These are phyloP conservation scores for Archips crataeganus DNA, from an alignment of 2,888 invertebrate genomes.

Conservation along the genomic window DNA sequence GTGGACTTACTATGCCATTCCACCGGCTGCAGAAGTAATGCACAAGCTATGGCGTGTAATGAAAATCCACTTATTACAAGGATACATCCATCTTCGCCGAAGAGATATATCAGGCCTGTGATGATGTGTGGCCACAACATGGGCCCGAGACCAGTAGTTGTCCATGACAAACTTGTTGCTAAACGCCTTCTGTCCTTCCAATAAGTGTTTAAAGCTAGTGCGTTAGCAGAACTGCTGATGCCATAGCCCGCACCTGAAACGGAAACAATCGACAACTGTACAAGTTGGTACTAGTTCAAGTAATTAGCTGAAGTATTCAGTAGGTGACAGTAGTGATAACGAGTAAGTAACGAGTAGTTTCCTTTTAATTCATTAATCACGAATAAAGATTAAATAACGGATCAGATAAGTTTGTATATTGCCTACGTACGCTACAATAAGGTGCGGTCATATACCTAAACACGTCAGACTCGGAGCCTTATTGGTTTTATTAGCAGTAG, in stretches of 20 bases:
- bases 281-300: neutral
- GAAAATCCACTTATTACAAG: constrained; percentile 89
- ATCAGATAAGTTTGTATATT: constrained; percentile 23
- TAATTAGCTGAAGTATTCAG: neutral
- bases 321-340: neutral
- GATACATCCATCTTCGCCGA: constrained; percentile 88
- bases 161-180: constrained; percentile 90
- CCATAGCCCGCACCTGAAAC: constrained; percentile 87
- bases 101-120: constrained; percentile 86
- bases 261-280: neutral
- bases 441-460: constrained; percentile 22
- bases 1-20: constrained; percentile 88
- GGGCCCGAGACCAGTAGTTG: constrained; percentile 90
- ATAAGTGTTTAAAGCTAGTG: constrained; percentile 90
- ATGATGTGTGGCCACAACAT: constrained; percentile 90
- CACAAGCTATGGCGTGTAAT: constrained; percentile 88
- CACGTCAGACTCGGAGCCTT: neutral
- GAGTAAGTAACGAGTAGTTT: neutral
- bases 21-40: constrained; percentile 90
- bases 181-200: constrained; percentile 89
- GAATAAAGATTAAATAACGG: neutral
- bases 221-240: constrained; percentile 88
- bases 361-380: constrained; percentile 3
- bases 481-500: constrained; percentile 7
- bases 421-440: neutral